Evolutionary conservation across 2,113 vertebrate species (phyloP).

Genomic region (Colinus virginianus): DNA sequence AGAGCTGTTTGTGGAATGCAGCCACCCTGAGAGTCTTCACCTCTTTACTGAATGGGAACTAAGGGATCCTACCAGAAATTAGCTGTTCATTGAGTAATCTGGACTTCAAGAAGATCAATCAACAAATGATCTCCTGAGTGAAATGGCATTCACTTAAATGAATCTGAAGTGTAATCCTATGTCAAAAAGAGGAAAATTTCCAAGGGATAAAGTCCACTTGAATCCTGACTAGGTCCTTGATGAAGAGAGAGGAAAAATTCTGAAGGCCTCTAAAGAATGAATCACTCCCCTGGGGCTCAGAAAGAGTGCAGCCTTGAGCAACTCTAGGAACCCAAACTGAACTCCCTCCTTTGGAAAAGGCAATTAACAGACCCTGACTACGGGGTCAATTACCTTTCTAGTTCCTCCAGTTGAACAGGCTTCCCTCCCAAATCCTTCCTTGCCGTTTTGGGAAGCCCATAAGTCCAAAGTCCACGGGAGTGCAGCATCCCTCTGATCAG

Average conservation of each 20-base stretch:
- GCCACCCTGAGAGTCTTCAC: background rate
- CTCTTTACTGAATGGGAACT: background rate
- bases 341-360: background rate
- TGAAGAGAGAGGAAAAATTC: background rate
- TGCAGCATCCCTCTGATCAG: background rate
- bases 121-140: background rate
- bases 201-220: background rate
- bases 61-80: background rate
- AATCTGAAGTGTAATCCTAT: background rate
- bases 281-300: background rate
- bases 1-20: conserved; percentile 53
- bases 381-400: background rate
- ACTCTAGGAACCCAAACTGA: background rate
- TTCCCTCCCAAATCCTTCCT: background rate
- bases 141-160: background rate
- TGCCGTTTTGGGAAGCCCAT: rapidly evolving
- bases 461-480: background rate
- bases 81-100: background rate
- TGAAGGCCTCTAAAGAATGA: background rate
- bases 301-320: background rate
- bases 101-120: background rate
- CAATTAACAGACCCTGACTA: background rate
- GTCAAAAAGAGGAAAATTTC: background rate
- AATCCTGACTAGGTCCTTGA: background rate
- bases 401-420: rapidly evolving